A percentile compares a stretch with the other conserved stretches of the same genome.
phyloP scores from a whole-genome alignment of 2,797 vertebrate species.

The Dromococcyx pavoninus region DNA sequence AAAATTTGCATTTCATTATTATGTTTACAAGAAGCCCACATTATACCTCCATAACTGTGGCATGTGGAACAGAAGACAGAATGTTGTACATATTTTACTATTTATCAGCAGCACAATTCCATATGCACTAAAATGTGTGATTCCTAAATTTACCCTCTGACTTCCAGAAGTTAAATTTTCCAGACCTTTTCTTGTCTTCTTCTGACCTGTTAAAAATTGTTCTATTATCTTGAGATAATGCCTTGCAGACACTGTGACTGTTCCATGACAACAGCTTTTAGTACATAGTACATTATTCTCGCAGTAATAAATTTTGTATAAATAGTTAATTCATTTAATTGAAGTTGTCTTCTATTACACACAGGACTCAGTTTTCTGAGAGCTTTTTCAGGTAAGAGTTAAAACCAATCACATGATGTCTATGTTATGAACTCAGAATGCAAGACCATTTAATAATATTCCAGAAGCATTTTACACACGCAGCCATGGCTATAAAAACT shows the following conservation, averaged over 20 bases:
- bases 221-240: not conserved
- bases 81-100: not conserved
- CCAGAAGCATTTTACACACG: not conserved
- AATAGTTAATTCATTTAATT: not conserved
- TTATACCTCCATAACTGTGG: not conserved
- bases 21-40: not conserved
- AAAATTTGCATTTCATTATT: not conserved
- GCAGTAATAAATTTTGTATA: constrained; percentile 10
- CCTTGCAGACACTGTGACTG: not conserved
- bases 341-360: constrained; percentile 7
- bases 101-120: not conserved
- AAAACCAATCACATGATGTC: not conserved
- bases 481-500: not conserved
- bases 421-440: not conserved
- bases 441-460: not conserved
- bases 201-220: not conserved
- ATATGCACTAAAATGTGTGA: not conserved
- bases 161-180: not conserved
- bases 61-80: not conserved
- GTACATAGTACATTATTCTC: not conserved
- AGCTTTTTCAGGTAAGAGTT: not conserved
- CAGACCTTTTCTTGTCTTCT: not conserved
- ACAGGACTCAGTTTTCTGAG: not conserved
- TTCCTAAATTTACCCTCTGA: not conserved
- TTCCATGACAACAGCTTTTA: constrained; percentile 30